Base-by-base conservation (phyloP, 2,797 vertebrate genomes). In the Pipistrellus pipistrellus region DNA sequence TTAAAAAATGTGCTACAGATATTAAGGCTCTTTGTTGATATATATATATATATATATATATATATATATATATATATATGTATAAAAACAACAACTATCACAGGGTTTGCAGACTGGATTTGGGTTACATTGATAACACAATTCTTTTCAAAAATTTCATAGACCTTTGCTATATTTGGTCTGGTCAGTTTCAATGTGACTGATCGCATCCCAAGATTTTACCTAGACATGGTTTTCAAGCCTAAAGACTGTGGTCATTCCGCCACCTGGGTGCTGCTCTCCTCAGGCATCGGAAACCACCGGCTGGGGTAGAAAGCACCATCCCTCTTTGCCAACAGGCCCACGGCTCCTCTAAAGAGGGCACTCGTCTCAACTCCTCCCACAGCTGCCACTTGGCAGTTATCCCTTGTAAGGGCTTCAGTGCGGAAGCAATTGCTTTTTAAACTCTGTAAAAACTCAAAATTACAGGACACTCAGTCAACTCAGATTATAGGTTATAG, bases 381-480 rank as follows among this genome's bases (percentile, higher is more conserved):
- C 59, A 83, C 51, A 3, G 13, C 75, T 71, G 27, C 30, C 64
- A 80, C 71, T 96, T 71, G 25, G 83, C 32, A 71, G 55, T 93
- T 30, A 77, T 57, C 48, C 21, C 46, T 88, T 48, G n/a, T 35
- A 75, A 90, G 76, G 20, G 18, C 64, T 48, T 91, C n/a, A 48
- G 30, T 25, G 75, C 15, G 3, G 32, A 88, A 95, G 89, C 51
- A 53, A 72, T 20, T 62, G 41, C 41, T 64, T 88, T 68, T 59
- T 76, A 86, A 95, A 55, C 59, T 88, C 71, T 32, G 27, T 30
- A 75, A 93, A 93, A 81, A 91, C 27, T 90, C 75, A 88, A 91
- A 96, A 97, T 93, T 84, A 80, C 21, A 97, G 76, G 83, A 81
- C 51, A 64, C 80, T 85, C 44, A 21, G 57, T 88, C 55, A 51